Evolutionary conservation across 1,140 invertebrate species (phyloP).

Genomic region (Planococcus citri): DNA sequence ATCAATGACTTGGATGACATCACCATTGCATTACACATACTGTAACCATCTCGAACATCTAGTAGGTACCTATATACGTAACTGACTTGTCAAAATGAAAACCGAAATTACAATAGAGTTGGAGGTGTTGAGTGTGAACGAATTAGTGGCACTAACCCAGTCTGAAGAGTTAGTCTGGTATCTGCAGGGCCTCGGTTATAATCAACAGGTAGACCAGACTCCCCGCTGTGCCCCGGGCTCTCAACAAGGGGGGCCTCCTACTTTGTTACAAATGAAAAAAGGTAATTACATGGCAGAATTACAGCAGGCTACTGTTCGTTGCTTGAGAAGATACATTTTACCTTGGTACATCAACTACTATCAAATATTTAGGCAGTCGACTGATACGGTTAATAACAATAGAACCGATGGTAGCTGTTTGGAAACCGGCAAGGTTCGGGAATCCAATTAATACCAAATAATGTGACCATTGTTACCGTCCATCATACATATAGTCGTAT

Average conservation of each 20-base stretch:
- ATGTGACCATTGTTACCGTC: constrained; percentile 8
- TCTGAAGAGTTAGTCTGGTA: not conserved
- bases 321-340: constrained; percentile 16
- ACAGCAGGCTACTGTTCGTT: constrained; percentile 7
- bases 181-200: not conserved
- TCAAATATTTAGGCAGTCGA: constrained; percentile 17
- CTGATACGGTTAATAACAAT: constrained; percentile 17
- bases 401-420: constrained; percentile 11
- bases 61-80: not conserved
- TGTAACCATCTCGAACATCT: too few species aligned
- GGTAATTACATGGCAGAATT: constrained; percentile 20
- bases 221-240: not conserved
- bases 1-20: too few species aligned
- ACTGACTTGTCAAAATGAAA: constrained; percentile 2
- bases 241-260: not conserved
- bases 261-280: constrained; percentile 17
- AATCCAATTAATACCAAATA: constrained; percentile 20
- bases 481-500: not conserved
- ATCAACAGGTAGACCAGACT: not conserved
- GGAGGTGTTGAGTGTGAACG: constrained; percentile 1
- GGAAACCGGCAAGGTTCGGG: constrained; percentile 5
- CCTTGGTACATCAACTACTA: constrained; percentile 13
- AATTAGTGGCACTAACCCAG: constrained; percentile 2
- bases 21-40: too few species aligned
- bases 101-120: not conserved